Conservation (phyloP, 2,888 invertebrate species). For the Neoscelio sp. region DNA sequence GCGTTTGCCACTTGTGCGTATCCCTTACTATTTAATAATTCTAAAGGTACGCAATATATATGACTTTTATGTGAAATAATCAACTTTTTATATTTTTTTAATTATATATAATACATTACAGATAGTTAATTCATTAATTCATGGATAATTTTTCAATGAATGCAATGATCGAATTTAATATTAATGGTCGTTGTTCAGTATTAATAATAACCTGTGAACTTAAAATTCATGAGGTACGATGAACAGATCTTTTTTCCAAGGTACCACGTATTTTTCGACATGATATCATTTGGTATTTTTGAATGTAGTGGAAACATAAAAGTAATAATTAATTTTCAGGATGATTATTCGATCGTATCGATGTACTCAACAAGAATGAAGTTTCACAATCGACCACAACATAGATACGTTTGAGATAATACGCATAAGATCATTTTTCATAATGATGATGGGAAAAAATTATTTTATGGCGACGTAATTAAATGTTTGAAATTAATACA, state of each 20-base stretch:
- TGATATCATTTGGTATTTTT: background rate
- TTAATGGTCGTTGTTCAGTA: too few species aligned
- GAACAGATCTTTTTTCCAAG: too few species aligned
- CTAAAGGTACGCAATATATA: background rate
- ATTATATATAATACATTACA: too few species aligned
- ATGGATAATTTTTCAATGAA: too few species aligned
- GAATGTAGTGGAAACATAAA: too few species aligned
- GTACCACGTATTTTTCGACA: too few species aligned
- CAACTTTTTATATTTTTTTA: too few species aligned
- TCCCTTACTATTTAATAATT: background rate
- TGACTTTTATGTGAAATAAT: too few species aligned
- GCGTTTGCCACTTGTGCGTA: background rate
- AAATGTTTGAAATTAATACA: constrained; percentile 6
- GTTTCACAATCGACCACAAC: constrained; percentile 16
- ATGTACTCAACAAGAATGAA: constrained; percentile 13
- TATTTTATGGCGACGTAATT: constrained; percentile 1
- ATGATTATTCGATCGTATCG: constrained; percentile 9
- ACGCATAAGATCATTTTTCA: constrained; percentile 31
- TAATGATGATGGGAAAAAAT: constrained; percentile 11
- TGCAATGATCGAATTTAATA: too few species aligned
- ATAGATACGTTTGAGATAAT: constrained; percentile 22
- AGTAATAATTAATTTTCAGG: constrained; percentile 13
- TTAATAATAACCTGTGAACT: too few species aligned
- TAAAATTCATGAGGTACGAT: too few species aligned
- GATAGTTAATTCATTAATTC: too few species aligned